A percentile compares a stretch with the other conserved stretches of the same genome.
Evolutionary conservation across 2,888 invertebrate species (phyloP).

Genomic region (Machimus rusticus): DNA sequence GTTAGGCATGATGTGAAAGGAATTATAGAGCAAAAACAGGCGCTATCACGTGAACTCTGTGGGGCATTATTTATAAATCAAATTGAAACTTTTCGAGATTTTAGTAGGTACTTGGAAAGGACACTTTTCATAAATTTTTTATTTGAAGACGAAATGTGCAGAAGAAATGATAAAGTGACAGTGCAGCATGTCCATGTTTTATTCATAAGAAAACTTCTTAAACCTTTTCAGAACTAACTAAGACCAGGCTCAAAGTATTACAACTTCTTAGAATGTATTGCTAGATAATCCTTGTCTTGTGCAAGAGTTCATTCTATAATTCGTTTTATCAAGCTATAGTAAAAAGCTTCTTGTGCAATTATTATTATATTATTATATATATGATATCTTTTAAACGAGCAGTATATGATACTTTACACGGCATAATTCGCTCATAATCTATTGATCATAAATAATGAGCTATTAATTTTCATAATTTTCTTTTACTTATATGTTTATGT

Average conservation of each 20-base stretch:
- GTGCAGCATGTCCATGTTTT: neutral
- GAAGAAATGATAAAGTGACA: neutral
- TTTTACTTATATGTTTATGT: neutral
- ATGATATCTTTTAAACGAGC: too few species aligned
- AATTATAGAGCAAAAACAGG: neutral
- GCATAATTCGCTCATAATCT: neutral
- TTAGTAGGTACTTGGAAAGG: neutral
- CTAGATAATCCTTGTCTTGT: too few species aligned
- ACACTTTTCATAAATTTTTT: neutral
- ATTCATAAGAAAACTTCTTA: neutral
- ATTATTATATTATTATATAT: too few species aligned
- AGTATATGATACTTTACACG: neutral
- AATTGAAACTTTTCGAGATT: neutral
- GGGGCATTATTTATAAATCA: neutral
- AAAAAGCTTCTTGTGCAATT: too few species aligned
- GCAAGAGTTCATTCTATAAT: too few species aligned
- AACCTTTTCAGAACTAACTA: neutral
- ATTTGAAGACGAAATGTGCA: neutral
- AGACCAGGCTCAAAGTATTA: neutral
- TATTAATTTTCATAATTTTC: neutral
- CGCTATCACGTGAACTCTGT: neutral
- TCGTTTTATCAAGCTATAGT: too few species aligned
- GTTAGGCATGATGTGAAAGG: neutral
- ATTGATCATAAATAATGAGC: neutral
- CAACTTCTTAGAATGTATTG: neutral